These are phyloP conservation scores for Anthrax anthrax DNA, from an alignment of 2,888 invertebrate genomes.

Conservation along the genomic window DNA sequence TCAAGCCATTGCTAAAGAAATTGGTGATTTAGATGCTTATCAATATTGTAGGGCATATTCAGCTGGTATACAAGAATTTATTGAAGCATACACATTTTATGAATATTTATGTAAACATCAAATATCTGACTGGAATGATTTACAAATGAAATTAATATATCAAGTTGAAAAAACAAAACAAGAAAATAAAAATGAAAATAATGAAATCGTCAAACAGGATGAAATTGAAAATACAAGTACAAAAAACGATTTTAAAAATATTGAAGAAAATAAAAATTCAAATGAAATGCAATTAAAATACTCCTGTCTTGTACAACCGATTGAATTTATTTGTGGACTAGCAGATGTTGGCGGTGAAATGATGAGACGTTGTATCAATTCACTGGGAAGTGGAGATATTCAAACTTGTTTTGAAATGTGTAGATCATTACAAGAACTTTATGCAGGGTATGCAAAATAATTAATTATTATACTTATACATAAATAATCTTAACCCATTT, in stretches of 20 bases:
- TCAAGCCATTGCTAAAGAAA: conserved; percentile 54
- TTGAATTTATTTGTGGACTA: conserved; percentile 58
- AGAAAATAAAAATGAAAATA: conserved; percentile 6
- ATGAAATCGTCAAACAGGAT: conserved; percentile 2
- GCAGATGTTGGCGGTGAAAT: conserved; percentile 81
- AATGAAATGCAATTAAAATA: conserved; percentile 11
- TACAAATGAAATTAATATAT: conserved; percentile 42
- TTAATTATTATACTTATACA: neutral
- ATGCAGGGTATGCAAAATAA: conserved; percentile 21
- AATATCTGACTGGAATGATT: conserved; percentile 44
- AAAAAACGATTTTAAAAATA: neutral
- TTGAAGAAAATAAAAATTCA: neutral
- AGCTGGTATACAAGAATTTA: conserved; percentile 58
- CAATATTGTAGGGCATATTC: conserved; percentile 53
- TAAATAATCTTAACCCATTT: conserved; percentile 8
- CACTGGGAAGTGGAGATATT: conserved; percentile 60
- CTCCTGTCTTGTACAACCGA: conserved; percentile 32
- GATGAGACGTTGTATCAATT: conserved; percentile 78
- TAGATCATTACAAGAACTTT: conserved; percentile 46
- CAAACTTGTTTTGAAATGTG: conserved; percentile 57
- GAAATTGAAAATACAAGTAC: neutral
- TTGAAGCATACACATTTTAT: conserved; percentile 71
- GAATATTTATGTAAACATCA: conserved; percentile 47
- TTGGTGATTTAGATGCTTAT: conserved; percentile 55
- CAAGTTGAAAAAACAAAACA: neutral